Percentiles rank a stretch among this genome's conserved stretches.
phyloP scores from a whole-genome alignment of 2,797 vertebrate genomes.

The Cercopithecus petaurista region DNA sequence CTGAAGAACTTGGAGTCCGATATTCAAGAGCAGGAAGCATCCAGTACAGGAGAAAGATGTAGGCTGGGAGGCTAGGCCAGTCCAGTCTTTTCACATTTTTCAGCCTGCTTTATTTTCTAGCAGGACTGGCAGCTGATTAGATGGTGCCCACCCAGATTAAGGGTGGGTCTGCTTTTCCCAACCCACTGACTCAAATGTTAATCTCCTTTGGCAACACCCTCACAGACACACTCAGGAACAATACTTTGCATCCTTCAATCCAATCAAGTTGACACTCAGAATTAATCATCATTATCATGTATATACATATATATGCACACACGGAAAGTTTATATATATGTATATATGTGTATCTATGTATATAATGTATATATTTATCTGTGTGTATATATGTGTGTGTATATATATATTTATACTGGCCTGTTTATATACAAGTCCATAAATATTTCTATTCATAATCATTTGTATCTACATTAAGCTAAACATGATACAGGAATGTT shows the following conservation, averaged over 20 bases:
- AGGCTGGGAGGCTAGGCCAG: not conserved
- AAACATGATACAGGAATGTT: not conserved
- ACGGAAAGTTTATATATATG: too few relatives aligned
- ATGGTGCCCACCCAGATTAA: not conserved
- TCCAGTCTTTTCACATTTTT: not conserved
- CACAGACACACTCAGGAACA: not conserved
- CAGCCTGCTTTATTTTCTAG: not conserved
- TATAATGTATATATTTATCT: too few relatives aligned
- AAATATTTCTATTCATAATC: not conserved
- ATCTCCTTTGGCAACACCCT: not conserved
- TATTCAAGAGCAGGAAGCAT: not conserved
- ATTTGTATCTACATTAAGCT: not conserved
- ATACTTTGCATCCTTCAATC: not conserved
- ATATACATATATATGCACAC: not conserved
- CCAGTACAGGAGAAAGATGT: not conserved
- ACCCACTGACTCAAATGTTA: not conserved
- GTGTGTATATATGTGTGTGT: accelerated
- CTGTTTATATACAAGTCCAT: not conserved
- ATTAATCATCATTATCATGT: not conserved
- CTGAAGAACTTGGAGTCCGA: not conserved
- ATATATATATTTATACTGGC: too few relatives aligned
- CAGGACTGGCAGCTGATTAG: not conserved
- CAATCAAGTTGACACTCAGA: not conserved
- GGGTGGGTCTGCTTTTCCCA: not conserved
- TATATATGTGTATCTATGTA: not conserved